Percentiles rank a stretch among this genome's conserved stretches.
These are phyloP conservation scores for Sebastiscus albofasciatus DNA, from an alignment of 2,797 vertebrate species.

Conservation along the genomic window DNA sequence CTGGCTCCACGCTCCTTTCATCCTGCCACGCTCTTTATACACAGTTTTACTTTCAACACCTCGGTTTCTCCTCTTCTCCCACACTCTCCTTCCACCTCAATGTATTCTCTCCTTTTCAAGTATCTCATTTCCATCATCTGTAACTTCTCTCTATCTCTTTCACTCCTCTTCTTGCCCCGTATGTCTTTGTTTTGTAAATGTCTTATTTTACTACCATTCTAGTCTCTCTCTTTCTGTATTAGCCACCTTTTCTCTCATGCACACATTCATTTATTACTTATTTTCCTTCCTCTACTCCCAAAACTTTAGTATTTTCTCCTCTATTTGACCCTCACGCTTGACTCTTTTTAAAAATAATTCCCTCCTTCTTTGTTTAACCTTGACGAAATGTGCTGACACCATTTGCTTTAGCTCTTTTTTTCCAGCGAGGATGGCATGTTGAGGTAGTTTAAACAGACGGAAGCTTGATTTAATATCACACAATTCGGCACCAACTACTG, in stretches of 20 bases:
- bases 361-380: constrained; percentile 12
- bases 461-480: constrained; percentile 27
- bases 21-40: constrained; percentile 5
- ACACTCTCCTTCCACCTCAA: neutral
- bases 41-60: constrained; percentile 9
- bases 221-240: neutral
- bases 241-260: neutral
- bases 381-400: constrained; percentile 24
- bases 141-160: neutral
- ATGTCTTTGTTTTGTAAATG: constrained; percentile 42
- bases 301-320: neutral
- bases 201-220: constrained; percentile 27
- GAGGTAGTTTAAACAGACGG: neutral
- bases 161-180: neutral
- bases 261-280: neutral
- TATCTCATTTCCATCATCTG: constrained; percentile 39
- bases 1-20: constrained; percentile 8
- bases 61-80: neutral
- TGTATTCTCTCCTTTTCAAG: constrained; percentile 12
- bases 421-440: neutral
- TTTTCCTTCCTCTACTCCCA: neutral
- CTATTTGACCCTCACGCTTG: neutral
- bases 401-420: neutral
- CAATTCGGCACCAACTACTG: constrained; percentile 4
- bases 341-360: neutral